phyloP scores from a whole-genome alignment of 1,140 invertebrate genomes.

The Helicoverpa zea region DNA sequence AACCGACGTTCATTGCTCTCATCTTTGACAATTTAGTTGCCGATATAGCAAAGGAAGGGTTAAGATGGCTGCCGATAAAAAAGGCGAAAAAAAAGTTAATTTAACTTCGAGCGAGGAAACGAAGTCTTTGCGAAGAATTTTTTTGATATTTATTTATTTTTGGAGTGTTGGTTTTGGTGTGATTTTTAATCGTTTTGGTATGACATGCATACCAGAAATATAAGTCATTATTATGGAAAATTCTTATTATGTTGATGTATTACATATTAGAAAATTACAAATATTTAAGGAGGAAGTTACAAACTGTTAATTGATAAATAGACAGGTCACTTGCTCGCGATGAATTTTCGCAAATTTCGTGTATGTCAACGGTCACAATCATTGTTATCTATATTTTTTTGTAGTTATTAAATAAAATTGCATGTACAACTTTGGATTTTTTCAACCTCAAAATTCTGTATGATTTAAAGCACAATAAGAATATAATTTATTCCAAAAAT shows the following conservation, averaged over 20 bases:
- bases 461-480: neutral
- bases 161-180: conserved; percentile 27
- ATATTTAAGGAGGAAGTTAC: too few species aligned
- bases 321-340: too few species aligned
- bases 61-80: conserved; percentile 81
- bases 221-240: too few species aligned
- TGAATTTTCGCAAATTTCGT: too few species aligned
- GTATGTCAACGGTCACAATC: too few species aligned
- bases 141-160: conserved; percentile 53
- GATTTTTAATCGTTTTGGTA: conserved; percentile 30
- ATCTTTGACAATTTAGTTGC: conserved; percentile 77
- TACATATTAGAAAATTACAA: too few species aligned
- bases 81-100: conserved; percentile 81
- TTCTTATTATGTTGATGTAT: too few species aligned
- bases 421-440: too few species aligned
- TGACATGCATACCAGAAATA: neutral
- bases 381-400: too few species aligned
- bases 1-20: conserved; percentile 67
- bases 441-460: too few species aligned
- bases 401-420: too few species aligned
- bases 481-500: neutral
- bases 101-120: conserved; percentile 75
- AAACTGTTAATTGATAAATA: too few species aligned
- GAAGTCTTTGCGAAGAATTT: conserved; percentile 60
- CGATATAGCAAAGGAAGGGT: conserved; percentile 76